Evolutionary conservation across 2,113 vertebrate genomes (phyloP).

Genomic region (Riparia riparia): DNA sequence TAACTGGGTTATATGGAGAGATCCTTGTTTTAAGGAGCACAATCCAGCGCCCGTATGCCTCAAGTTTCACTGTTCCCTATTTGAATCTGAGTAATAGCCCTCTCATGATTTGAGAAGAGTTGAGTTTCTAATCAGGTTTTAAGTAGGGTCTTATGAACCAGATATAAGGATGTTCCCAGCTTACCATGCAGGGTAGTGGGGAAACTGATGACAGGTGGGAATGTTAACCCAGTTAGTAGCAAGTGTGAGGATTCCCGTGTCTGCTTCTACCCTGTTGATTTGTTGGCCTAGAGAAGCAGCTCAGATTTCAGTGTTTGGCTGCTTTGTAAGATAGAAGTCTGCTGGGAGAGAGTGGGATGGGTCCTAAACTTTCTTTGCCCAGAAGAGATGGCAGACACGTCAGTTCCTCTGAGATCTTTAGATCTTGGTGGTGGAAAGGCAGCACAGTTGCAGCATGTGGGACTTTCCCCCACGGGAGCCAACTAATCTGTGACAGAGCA

Average conservation of each 20-base stretch:
- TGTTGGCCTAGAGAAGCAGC: neutral
- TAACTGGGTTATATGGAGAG: neutral
- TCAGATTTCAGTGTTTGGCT: neutral
- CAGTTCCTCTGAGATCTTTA: neutral
- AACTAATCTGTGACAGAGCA: neutral
- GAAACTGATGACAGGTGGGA: neutral
- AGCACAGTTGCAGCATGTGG: fast-evolving
- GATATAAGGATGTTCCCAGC: neutral
- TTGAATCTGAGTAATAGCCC: neutral
- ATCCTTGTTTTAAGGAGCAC: neutral
- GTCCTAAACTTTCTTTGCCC: neutral
- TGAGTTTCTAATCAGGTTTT: neutral
- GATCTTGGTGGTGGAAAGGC: neutral
- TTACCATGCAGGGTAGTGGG: neutral
- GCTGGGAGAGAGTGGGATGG: neutral
- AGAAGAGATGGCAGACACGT: neutral
- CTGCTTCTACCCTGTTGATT: neutral
- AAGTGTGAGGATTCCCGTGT: neutral
- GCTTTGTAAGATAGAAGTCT: neutral
- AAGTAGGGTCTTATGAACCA: neutral
- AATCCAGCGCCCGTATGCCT: neutral
- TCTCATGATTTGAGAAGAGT: neutral
- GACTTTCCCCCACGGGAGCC: neutral
- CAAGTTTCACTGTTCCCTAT: neutral
- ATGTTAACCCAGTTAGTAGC: neutral